Base-by-base conservation (phyloP, 53 echinoderm and acorn worm species). In the Apostichopus leukothele region DNA sequence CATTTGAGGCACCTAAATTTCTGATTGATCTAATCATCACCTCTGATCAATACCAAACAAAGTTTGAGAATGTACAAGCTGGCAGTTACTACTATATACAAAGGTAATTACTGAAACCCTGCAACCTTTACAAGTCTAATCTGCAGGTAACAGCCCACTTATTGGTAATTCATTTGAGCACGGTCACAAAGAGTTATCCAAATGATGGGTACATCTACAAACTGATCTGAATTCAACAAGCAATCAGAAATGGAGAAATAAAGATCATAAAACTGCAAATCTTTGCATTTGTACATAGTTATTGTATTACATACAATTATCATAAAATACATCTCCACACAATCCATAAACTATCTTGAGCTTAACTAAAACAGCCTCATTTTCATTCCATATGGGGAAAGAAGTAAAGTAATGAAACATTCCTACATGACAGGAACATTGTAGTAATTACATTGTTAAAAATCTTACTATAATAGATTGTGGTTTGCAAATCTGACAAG, bases 71-170 rank as follows among this genome's bases (percentile, higher is more conserved):
- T 81, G 59, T 81, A 81, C 81, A 81, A 19, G 55, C 54, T 81
- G 81, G 81, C 81, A 81, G 55, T 16, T 71, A 71, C 71, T 71
- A 71, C 21, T 71, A 71, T 71, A n/a, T 71, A 71, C 71, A 71
- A 19, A 71, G 20, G 71, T 71, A n/a, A 71, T 71, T 71, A 71
- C 71, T 19, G 6, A 71, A 71, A 71, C n/a, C 71, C 71, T 6
- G 14, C 6, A 71, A 71, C 63, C 12, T 11, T 63, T 63, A 71
- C 13, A 71, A 71, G 8, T 57, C 8, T 10, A 9, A 7, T 57
- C 57, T 57, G 57, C 8, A 57, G 10, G 7, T 9, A 57, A 57
- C 57, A 57, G 10, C 10, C 57, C 57, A 57, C 8, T 57, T 57
- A 57, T 10, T 57, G 7, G 8, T 10, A 57, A 57, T 57, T 57